phyloP scores from a whole-genome alignment of 2,113 vertebrate genomes.

The Chaetodon trifascialis region DNA sequence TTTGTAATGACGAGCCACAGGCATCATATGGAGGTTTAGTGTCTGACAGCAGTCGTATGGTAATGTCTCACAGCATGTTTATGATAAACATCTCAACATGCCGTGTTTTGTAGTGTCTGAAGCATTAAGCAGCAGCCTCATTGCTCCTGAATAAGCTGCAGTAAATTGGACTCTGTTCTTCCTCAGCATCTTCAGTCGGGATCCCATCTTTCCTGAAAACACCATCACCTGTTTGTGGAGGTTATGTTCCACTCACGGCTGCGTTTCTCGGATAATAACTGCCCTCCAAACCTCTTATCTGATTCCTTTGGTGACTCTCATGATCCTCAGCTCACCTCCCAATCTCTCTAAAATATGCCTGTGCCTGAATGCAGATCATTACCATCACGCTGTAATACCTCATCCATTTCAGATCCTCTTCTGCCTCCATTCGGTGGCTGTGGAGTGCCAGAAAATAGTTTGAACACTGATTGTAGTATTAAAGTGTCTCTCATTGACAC shows the following conservation, averaged over 20 bases:
- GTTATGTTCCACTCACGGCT: not conserved
- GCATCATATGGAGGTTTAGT: not conserved
- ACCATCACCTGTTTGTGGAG: constrained; percentile 12
- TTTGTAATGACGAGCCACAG: not conserved
- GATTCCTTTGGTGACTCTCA: constrained; percentile 17
- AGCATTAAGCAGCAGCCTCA: not conserved
- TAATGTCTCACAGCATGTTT: not conserved
- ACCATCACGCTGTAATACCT: not conserved
- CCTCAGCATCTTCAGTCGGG: not conserved
- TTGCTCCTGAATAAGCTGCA: constrained; percentile 30
- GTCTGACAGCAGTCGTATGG: not conserved
- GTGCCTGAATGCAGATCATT: constrained; percentile 36
- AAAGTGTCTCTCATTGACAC: not conserved
- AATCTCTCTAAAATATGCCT: not conserved
- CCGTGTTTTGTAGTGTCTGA: constrained; percentile 11
- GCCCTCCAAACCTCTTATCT: constrained; percentile 23
- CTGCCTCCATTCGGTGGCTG: not conserved
- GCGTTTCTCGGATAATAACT: constrained; percentile 17
- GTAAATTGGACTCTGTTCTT: not conserved
- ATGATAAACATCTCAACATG: not conserved
- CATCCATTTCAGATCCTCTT: constrained; percentile 2
- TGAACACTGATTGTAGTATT: constrained; percentile 41
- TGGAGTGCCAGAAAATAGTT: not conserved
- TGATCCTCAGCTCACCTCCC: constrained; percentile 6
- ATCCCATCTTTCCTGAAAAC: constrained; percentile 13